phyloP scores from a whole-genome alignment of 1,140 invertebrate species.

The Lasioglossum albipes region DNA sequence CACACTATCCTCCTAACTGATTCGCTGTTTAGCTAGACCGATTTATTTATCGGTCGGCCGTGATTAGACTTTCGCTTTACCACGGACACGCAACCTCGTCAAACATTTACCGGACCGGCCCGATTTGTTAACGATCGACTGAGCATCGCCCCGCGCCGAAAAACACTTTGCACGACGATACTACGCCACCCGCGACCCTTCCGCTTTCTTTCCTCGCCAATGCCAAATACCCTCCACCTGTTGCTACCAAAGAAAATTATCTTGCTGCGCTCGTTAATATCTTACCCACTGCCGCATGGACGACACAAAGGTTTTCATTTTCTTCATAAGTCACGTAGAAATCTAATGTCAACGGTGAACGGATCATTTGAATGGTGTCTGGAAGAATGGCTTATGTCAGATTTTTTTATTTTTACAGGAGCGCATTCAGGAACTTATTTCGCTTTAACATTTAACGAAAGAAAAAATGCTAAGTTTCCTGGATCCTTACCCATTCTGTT shows the following conservation, averaged over 20 bases:
- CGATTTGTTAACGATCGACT: constrained; percentile 41
- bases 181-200: neutral
- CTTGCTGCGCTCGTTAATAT: neutral
- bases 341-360: too few species aligned
- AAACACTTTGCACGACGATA: neutral
- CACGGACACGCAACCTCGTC: constrained; percentile 37
- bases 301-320: too few species aligned
- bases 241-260: constrained; percentile 60
- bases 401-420: too few species aligned
- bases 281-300: too few species aligned
- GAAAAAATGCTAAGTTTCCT: too few species aligned
- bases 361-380: too few species aligned
- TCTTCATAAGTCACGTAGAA: too few species aligned
- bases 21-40: constrained; percentile 51
- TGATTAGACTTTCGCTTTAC: constrained; percentile 66
- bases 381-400: too few species aligned
- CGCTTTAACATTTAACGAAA: too few species aligned
- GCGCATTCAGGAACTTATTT: too few species aligned
- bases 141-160: constrained; percentile 10
- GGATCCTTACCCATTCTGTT: too few species aligned
- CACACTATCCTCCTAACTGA: constrained; percentile 45
- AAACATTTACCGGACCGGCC: constrained; percentile 39
- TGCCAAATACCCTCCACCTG: constrained; percentile 54
- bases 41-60: constrained; percentile 62
- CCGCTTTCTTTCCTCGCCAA: constrained; percentile 21